Evolutionary conservation across 2,888 invertebrate genomes (phyloP).

Genomic region (Pyrgus malvae): DNA sequence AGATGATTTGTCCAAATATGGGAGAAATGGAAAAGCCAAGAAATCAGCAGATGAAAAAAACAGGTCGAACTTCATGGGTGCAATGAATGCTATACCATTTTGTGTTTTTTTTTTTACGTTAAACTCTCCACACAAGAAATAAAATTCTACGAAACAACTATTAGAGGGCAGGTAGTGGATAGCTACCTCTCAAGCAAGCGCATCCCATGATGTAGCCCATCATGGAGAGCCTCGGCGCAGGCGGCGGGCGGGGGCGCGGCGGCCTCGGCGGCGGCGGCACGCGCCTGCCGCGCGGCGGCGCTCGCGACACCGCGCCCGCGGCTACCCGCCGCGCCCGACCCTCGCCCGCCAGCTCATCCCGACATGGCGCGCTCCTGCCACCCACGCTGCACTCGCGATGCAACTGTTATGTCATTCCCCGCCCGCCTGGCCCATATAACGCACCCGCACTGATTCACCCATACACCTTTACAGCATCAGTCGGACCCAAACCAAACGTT

Average conservation of each 20-base stretch:
- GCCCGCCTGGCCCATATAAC: slow-evolving; percentile 7
- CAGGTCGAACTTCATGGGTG: too few species aligned
- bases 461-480: too few species aligned
- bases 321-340: slow-evolving; percentile 52
- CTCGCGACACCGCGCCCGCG: slow-evolving; percentile 49
- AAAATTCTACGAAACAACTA: neutral
- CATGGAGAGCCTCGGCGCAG: slow-evolving; percentile 83
- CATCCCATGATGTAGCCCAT: slow-evolving; percentile 98
- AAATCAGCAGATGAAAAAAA: too few species aligned
- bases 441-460: neutral
- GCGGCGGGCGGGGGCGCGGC: slow-evolving; percentile 48
- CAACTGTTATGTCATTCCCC: neutral
- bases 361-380: slow-evolving; percentile 28
- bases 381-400: slow-evolving; percentile 25
- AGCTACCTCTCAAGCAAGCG: slow-evolving; percentile 92
- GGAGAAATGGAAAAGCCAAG: too few species aligned
- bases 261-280: slow-evolving; percentile 57
- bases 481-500: too few species aligned
- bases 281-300: slow-evolving; percentile 73
- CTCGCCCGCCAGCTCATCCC: slow-evolving; percentile 49
- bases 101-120: too few species aligned
- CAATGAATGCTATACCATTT: too few species aligned
- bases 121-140: too few species aligned
- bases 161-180: too few species aligned
- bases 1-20: too few species aligned